Conservation (phyloP, 2,888 invertebrate species). For the Eupithecia subumbrata region DNA sequence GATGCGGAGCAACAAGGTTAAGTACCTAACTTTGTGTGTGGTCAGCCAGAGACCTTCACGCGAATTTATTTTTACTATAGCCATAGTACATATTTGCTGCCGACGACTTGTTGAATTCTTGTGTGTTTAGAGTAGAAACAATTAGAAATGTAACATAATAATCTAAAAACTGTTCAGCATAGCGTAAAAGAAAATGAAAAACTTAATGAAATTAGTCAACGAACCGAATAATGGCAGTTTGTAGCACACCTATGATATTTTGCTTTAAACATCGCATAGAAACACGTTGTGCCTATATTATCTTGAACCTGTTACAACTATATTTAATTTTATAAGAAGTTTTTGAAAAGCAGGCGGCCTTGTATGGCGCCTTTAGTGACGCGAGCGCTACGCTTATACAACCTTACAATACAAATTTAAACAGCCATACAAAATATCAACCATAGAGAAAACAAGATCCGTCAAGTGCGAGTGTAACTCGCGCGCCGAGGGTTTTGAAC, state of each 20-base stretch:
- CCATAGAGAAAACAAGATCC: background rate
- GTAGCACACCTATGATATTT: background rate
- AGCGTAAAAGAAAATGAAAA: background rate
- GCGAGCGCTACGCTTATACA: conserved; percentile 32
- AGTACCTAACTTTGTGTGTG: conserved; percentile 46
- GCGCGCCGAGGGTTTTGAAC: no score
- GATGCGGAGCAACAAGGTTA: conserved; percentile 49
- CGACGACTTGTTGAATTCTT: conserved; percentile 29
- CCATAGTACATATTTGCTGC: conserved; percentile 47
- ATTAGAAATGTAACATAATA: background rate
- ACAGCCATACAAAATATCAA: background rate
- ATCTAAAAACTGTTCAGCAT: background rate
- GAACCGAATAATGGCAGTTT: background rate
- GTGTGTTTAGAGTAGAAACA: background rate
- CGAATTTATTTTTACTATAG: conserved; percentile 49
- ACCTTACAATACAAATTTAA: conserved; percentile 10
- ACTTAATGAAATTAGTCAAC: background rate
- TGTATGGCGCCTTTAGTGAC: conserved; percentile 64
- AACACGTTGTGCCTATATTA: conserved; percentile 8
- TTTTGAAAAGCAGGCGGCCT: conserved; percentile 76
- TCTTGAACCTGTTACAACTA: conserved; percentile 6
- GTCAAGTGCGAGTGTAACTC: no score
- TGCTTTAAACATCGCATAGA: background rate
- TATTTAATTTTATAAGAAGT: conserved; percentile 57
- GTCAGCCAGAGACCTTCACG: conserved; percentile 49